These are phyloP conservation scores for Epizoanthus fatuus DNA, from an alignment of 92 coral and sea anemone genomes.

Conservation along the genomic window DNA sequence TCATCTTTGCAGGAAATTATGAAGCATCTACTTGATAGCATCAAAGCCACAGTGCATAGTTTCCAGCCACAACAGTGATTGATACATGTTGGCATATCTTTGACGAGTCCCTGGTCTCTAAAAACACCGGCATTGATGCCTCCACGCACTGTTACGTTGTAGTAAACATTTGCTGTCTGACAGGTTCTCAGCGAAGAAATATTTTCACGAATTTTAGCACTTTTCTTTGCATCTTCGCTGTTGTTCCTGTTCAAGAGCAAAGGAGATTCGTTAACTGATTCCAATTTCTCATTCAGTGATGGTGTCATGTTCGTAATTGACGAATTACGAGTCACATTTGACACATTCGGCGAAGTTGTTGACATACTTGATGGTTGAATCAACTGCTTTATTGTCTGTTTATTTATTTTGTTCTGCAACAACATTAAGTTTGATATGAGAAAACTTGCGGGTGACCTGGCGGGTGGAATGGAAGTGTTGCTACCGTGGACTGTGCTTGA, in stretches of 20 bases:
- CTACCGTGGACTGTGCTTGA: not conserved
- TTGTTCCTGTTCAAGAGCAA: not conserved
- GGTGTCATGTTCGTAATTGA: slow-evolving; percentile 70
- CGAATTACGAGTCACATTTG: slow-evolving; percentile 61
- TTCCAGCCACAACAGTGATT: slow-evolving; percentile 95
- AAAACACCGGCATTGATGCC: slow-evolving; percentile 88
- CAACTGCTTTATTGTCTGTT: slow-evolving; percentile 41
- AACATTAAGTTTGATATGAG: slow-evolving; percentile 42
- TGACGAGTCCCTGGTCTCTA: slow-evolving; percentile 89
- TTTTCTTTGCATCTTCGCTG: slow-evolving; percentile 3
- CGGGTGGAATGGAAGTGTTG: slow-evolving; percentile 22
- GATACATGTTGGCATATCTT: slow-evolving; percentile 89
- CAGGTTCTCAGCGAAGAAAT: slow-evolving; percentile 52
- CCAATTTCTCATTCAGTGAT: slow-evolving; percentile 27
- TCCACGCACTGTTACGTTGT: slow-evolving; percentile 84
- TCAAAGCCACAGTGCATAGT: slow-evolving; percentile 89
- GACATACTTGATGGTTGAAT: slow-evolving; percentile 83
- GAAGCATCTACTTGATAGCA: slow-evolving; percentile 90
- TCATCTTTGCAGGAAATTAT: slow-evolving; percentile 82
- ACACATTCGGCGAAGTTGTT: slow-evolving; percentile 58
- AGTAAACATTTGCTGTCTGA: slow-evolving; percentile 58
- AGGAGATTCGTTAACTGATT: not conserved
- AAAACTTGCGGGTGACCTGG: slow-evolving; percentile 22
- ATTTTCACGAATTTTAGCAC: not conserved
- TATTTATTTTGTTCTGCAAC: slow-evolving; percentile 51